Evolutionary conservation across 2,113 vertebrate genomes (phyloP).

Genomic region (Microcebus tavaratra): DNA sequence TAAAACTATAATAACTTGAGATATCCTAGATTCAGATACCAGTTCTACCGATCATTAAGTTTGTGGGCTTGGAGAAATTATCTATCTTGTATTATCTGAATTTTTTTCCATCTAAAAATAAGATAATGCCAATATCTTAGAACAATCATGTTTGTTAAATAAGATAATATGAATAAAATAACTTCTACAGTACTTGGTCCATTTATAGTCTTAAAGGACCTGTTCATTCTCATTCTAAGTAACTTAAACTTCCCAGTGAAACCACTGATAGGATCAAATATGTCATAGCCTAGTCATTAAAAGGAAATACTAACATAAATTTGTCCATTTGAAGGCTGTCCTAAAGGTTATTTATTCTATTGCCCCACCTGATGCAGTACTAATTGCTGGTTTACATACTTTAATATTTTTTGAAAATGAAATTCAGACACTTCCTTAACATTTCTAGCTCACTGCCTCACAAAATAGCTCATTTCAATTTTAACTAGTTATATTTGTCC

Average conservation of each 20-base stretch:
- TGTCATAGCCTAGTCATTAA: not conserved
- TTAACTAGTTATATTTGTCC: not conserved
- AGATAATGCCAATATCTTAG: not conserved
- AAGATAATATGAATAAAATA: not conserved
- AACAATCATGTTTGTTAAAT: not conserved
- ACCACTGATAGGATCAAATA: not conserved
- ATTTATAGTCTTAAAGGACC: not conserved
- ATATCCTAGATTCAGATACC: not conserved
- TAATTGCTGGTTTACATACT: not conserved
- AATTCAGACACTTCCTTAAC: not conserved
- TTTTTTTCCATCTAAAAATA: not conserved
- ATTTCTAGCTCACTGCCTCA: not conserved
- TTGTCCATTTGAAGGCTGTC: not conserved
- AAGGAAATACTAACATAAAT: not conserved
- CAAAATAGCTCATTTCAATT: not conserved
- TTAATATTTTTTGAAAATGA: constrained; percentile 17
- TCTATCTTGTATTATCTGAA: not conserved
- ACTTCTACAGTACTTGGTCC: not conserved
- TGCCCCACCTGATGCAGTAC: not conserved
- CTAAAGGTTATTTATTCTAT: not conserved
- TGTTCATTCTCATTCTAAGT: not conserved
- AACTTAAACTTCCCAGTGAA: not conserved
- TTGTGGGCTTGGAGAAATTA: not conserved
- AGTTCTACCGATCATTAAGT: not conserved
- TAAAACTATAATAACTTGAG: not conserved